phyloP scores from a whole-genome alignment of 2,888 invertebrate species.

The Sturmia bella region DNA sequence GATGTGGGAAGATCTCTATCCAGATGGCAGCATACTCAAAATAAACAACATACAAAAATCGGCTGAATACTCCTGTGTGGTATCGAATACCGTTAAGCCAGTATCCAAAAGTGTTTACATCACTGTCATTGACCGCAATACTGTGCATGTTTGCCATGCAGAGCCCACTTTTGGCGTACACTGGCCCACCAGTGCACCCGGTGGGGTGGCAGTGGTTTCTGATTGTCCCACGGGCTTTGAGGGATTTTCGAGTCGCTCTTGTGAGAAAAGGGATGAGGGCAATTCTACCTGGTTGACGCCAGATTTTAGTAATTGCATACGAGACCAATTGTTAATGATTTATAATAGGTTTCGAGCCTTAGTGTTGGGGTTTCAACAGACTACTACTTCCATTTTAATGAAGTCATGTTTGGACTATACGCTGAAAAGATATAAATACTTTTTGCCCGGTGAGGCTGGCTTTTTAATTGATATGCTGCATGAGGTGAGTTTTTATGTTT shows the following conservation, averaged over 20 bases:
- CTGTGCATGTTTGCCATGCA: slow-evolving; percentile 84
- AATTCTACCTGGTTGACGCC: slow-evolving; percentile 89
- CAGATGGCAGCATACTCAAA: slow-evolving; percentile 91
- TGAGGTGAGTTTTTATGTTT: slow-evolving; percentile 76
- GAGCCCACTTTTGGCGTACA: slow-evolving; percentile 84
- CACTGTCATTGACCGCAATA: slow-evolving; percentile 84
- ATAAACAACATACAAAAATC: slow-evolving; percentile 90
- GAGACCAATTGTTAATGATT: slow-evolving; percentile 85
- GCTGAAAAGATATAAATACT: slow-evolving; percentile 76
- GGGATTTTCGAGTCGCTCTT: slow-evolving; percentile 83
- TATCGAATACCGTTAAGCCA: slow-evolving; percentile 83
- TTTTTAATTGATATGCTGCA: slow-evolving; percentile 81
- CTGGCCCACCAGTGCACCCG: slow-evolving; percentile 89
- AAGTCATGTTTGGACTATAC: slow-evolving; percentile 81
- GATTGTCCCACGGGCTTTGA: slow-evolving; percentile 85
- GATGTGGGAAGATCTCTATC: slow-evolving; percentile 92
- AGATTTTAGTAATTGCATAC: slow-evolving; percentile 89
- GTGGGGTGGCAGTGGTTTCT: slow-evolving; percentile 85
- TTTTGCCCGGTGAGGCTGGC: slow-evolving; percentile 81
- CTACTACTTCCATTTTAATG: slow-evolving; percentile 81
- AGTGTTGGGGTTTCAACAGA: slow-evolving; percentile 80
- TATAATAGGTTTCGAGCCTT: slow-evolving; percentile 83
- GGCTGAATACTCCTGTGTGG: slow-evolving; percentile 89
- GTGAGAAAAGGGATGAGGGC: slow-evolving; percentile 84
- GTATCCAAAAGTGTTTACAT: slow-evolving; percentile 86